Conservation (phyloP, 2,113 vertebrate genomes). For the Rousettus leschenaultii region DNA sequence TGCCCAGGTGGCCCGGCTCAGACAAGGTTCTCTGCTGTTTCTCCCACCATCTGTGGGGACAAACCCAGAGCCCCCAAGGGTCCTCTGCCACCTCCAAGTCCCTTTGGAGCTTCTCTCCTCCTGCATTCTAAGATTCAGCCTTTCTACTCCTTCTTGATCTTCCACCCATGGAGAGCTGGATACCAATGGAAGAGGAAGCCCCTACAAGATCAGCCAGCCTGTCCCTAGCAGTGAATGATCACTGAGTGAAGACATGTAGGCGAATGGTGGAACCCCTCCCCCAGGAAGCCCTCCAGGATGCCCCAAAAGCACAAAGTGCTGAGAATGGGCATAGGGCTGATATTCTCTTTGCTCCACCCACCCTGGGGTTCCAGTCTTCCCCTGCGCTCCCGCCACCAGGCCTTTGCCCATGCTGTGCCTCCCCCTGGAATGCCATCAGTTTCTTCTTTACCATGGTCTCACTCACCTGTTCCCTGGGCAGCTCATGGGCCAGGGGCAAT, state of each 20-base stretch:
- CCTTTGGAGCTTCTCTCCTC: neutral
- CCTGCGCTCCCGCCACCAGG: neutral
- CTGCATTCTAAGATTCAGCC: fast-evolving
- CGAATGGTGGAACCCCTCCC: neutral
- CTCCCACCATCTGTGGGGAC: neutral
- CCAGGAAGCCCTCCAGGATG: neutral
- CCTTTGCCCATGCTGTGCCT: neutral
- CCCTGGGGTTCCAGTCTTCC: neutral
- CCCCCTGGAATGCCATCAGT: neutral
- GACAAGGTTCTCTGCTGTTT: neutral
- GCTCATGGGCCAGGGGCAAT: slow-evolving; percentile 94
- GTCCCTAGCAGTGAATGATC: neutral
- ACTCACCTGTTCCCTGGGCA: slow-evolving; percentile 91
- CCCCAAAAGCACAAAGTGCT: neutral
- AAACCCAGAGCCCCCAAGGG: neutral
- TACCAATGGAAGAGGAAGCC: neutral
- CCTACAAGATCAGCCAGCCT: neutral
- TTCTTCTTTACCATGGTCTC: fast-evolving
- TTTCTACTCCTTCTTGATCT: neutral
- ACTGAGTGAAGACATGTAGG: neutral
- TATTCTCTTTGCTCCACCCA: neutral
- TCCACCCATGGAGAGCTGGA: too few species aligned
- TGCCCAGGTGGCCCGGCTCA: neutral
- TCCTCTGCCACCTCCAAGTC: neutral
- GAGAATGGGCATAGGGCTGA: neutral